Evolutionary conservation across 2,888 invertebrate genomes (phyloP).

Genomic region (Anorthoa munda): DNA sequence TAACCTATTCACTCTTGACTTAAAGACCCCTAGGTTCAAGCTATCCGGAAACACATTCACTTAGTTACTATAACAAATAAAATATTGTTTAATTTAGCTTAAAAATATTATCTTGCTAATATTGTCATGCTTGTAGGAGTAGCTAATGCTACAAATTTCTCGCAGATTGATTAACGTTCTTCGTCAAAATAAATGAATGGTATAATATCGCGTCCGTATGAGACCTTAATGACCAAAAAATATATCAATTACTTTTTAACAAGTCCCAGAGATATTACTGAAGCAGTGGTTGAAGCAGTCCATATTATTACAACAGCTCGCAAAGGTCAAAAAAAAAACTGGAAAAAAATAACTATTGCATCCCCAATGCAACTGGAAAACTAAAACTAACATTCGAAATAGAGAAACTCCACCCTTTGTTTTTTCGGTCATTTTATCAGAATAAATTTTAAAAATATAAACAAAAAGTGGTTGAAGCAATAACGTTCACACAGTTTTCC

Average conservation of each 20-base stretch:
- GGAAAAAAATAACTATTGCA: constrained; percentile 24
- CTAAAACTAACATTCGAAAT: constrained; percentile 28
- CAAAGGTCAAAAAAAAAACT: constrained; percentile 1
- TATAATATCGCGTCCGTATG: background rate
- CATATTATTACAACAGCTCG: background rate
- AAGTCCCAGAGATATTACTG: background rate
- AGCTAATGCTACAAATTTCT: no score
- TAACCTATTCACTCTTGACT: no score
- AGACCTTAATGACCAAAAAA: background rate
- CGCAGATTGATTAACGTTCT: no score
- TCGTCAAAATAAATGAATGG: no score
- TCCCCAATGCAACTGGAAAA: constrained; percentile 24
- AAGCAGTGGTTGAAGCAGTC: background rate
- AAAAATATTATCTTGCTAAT: background rate
- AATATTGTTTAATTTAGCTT: background rate
- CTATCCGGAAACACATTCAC: no score
- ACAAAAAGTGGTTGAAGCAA: constrained; percentile 53
- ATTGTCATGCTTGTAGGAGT: no score
- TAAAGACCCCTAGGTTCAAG: no score
- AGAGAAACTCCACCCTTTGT: constrained; percentile 1
- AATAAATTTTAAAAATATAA: constrained; percentile 53
- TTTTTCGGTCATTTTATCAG: constrained; percentile 52
- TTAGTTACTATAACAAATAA: background rate
- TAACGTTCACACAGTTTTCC: constrained; percentile 58
- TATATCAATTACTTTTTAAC: background rate